These are phyloP conservation scores for Coregonus ussuriensis DNA, from an alignment of 2,797 vertebrate species.

Conservation along the genomic window DNA sequence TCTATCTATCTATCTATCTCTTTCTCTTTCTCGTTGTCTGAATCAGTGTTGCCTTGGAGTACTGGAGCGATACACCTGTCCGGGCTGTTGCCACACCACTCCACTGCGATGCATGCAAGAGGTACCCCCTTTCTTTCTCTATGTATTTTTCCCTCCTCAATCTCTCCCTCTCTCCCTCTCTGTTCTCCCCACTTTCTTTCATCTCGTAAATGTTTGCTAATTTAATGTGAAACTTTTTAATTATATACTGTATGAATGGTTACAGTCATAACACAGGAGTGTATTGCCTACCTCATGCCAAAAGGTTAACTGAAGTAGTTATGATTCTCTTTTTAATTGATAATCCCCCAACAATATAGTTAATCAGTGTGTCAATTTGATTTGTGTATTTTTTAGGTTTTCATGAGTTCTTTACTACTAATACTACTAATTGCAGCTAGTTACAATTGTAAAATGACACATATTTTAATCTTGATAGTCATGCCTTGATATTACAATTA, in stretches of 20 bases:
- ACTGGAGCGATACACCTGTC: constrained; percentile 13
- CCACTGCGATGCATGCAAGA: neutral
- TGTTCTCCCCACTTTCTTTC: neutral
- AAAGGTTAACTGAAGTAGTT: neutral
- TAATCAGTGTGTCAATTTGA: neutral
- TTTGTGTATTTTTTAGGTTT: neutral
- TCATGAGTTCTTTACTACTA: neutral
- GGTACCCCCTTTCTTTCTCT: constrained; percentile 2
- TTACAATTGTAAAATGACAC: neutral
- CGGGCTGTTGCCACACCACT: neutral
- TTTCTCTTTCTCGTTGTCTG: neutral
- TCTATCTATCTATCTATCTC: neutral
- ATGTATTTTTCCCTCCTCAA: neutral
- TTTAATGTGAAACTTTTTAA: neutral
- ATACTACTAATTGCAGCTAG: neutral
- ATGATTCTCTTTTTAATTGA: neutral
- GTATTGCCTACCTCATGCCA: neutral
- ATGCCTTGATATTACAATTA: neutral
- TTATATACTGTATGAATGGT: neutral
- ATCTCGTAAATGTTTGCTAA: neutral
- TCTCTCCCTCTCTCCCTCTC: neutral
- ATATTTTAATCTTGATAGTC: neutral
- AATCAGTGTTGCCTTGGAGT: constrained; percentile 1
- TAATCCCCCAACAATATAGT: neutral
- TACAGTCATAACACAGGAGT: neutral